A percentile compares a stretch with the other conserved stretches of the same genome.
Evolutionary conservation across 2,113 vertebrate genomes (phyloP).

Genomic region (Triplophysa rosa): DNA sequence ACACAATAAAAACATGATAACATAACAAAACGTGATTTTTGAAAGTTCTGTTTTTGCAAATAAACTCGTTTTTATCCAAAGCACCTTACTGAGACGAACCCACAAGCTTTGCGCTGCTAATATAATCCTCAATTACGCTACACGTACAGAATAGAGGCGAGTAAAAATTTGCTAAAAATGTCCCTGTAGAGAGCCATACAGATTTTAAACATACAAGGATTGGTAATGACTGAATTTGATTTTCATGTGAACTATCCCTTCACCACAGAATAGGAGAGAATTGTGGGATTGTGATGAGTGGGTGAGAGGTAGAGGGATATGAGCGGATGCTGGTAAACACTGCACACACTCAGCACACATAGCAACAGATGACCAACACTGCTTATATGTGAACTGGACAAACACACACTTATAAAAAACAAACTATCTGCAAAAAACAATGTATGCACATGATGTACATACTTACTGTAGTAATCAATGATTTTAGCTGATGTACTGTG

Average conservation of each 20-base stretch:
- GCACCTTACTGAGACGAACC: too few species aligned
- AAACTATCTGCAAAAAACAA: background rate
- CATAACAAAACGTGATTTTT: too few species aligned
- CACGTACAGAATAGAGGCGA: too few species aligned
- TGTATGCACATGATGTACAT: background rate
- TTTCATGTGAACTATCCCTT: background rate
- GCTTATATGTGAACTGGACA: background rate
- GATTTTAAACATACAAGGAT: background rate
- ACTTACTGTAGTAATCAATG: background rate
- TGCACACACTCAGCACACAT: constrained; percentile 1
- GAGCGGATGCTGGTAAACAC: constrained; percentile 46
- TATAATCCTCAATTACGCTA: too few species aligned
- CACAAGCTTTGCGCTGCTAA: too few species aligned
- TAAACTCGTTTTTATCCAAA: too few species aligned
- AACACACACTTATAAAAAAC: background rate
- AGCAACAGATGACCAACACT: constrained; percentile 45
- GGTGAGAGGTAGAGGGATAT: constrained; percentile 18
- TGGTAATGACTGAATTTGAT: background rate
- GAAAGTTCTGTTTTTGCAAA: too few species aligned
- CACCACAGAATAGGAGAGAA: constrained; percentile 38
- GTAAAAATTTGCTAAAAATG: too few species aligned
- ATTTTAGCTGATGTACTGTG: background rate
- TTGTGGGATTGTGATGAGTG: constrained; percentile 45
- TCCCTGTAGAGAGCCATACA: too few species aligned
- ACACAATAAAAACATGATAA: too few species aligned